Conservation (phyloP, 2,113 vertebrate genomes). For the Gymnarchus niloticus region DNA sequence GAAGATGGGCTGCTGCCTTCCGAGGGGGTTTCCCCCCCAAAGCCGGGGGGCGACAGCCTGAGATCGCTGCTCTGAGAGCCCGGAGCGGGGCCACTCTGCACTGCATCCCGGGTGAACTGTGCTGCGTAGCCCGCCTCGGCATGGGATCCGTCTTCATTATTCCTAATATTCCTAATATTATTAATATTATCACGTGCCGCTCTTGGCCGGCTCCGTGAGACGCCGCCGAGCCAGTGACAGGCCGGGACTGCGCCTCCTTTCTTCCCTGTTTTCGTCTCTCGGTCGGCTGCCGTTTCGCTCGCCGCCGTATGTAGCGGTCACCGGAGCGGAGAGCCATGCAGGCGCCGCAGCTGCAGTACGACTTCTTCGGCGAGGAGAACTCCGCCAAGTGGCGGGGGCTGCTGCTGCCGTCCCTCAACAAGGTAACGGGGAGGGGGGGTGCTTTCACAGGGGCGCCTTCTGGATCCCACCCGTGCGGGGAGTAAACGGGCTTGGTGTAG, state of each 20-base stretch:
- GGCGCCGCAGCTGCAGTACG: constrained; percentile 75
- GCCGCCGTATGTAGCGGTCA: background rate
- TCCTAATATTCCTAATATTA: too few relatives aligned
- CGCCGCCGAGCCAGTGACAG: background rate
- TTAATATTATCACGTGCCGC: too few relatives aligned
- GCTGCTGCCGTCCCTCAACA: constrained; percentile 78
- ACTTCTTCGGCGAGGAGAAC: constrained; percentile 89
- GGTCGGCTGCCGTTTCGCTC: background rate
- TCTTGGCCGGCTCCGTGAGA: too few relatives aligned
- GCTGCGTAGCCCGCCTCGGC: background rate
- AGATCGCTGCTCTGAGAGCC: background rate
- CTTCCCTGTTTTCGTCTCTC: background rate
- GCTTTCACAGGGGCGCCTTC: background rate
- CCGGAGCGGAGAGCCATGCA: constrained; percentile 74
- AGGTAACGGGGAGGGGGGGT: constrained; percentile 57
- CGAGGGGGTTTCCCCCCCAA: constrained; percentile 22
- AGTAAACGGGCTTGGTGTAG: background rate
- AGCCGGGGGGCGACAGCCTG: background rate
- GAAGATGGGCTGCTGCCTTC: constrained; percentile 19
- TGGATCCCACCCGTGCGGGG: background rate
- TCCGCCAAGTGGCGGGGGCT: constrained; percentile 82
- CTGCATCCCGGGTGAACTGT: background rate
- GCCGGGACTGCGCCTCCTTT: background rate
- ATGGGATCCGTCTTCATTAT: background rate
- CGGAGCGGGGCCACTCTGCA: background rate